Evolutionary conservation across 2,797 vertebrate species (phyloP).

Genomic region (Mus caroli): DNA sequence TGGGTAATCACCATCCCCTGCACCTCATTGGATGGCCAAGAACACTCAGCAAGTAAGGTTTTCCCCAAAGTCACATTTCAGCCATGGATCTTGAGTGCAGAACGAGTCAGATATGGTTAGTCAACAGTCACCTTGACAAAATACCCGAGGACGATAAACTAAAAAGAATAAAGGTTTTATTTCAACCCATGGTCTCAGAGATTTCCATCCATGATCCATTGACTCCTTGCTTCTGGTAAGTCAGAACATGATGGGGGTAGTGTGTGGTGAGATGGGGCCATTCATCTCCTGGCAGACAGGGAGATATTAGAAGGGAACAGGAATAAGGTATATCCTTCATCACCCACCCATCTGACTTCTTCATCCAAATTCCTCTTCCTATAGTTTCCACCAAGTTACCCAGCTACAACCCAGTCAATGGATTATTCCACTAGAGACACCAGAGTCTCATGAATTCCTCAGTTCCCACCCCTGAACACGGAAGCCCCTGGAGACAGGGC

Average conservation of each 20-base stretch:
- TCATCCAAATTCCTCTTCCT: not conserved
- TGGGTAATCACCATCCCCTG: not conserved
- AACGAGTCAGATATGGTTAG: not conserved
- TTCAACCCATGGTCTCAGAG: not conserved
- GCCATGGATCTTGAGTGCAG: not conserved
- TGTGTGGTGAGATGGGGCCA: not conserved
- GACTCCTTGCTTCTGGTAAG: not conserved
- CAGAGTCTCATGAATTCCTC: not conserved
- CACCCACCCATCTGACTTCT: not conserved
- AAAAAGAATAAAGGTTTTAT: not conserved
- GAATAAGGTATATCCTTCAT: not conserved
- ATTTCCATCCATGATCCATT: not conserved
- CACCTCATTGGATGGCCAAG: not conserved
- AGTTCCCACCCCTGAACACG: not conserved
- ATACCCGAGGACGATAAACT: not conserved
- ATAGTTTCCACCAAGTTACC: not conserved
- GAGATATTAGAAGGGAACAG: not conserved
- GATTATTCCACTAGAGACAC: not conserved
- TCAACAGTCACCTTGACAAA: not conserved
- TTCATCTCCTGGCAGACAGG: not conserved
- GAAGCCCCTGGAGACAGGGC: not conserved
- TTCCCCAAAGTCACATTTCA: not conserved
- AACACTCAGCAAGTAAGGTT: not conserved
- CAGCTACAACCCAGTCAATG: not conserved
- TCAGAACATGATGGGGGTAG: no score